Base-by-base conservation (phyloP, 2,113 vertebrate genomes). In the Phocoena phocoena region DNA sequence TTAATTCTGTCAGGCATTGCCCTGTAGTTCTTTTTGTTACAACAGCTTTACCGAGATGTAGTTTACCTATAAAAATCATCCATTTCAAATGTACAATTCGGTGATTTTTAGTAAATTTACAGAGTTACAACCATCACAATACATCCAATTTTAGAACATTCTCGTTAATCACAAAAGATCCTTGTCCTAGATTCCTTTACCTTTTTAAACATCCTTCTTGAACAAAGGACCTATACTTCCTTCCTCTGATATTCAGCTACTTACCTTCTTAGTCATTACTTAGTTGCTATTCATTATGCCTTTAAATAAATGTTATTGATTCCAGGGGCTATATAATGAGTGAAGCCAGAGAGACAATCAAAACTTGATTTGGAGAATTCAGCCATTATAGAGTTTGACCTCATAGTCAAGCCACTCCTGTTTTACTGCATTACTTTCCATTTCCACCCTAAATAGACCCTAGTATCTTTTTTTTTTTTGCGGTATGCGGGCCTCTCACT, bases 161-260 rank as follows among this genome's bases (percentile, higher is more conserved):
- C 14, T 62, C 55, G 38, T 62, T 20, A 88, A 23, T 33, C 21
- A 41, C 55, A 77, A 20, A 88, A 96, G 41, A 74, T 76, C 68
- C 20, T 94, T 96, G 33, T 53, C 25, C 47, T 94, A 44, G 58
- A 90, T 93, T 94, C 94, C 62, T 95, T 88, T 87, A 79, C 4
- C 28, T 80, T 87, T 95, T 38, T 6, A 81, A 97, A 92, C 6
- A 77, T 63, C 20, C 26, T 73, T 95, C 77, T 96, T 96, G 44
- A 98, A 82, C 44, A 89, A 70, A 71, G 44, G 20, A 41, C 67
- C 36, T 96, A 4, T 44, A 41, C 76, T 5, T 96, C 14, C 47
- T 89, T 93, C 47, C 7, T 88, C 47, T 93, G 60, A 36, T 92
- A 86, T 55, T 87, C 50, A 93, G 8, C 91, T 95, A 3, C 21